Evolutionary conservation across 2,888 invertebrate species (phyloP).

Genomic region (Hirtodrosophila cameraria): DNA sequence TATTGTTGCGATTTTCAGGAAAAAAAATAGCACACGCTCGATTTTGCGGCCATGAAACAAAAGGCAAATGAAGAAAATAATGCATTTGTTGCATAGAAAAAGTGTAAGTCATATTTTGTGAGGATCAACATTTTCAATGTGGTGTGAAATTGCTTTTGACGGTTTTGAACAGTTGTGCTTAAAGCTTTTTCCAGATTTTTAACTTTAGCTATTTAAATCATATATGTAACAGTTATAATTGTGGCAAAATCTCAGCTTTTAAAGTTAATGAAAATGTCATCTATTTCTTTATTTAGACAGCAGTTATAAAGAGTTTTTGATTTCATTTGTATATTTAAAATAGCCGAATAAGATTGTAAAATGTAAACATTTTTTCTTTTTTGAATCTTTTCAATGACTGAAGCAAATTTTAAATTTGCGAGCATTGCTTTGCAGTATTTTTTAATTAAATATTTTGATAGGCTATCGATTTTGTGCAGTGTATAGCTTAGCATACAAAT

Average conservation of each 20-base stretch:
- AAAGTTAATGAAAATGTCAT: too few species aligned
- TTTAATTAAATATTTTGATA: not conserved
- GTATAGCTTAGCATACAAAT: not conserved
- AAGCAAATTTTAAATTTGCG: too few species aligned
- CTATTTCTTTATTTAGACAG: too few species aligned
- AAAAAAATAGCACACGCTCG: conserved; percentile 16
- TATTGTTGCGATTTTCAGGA: conserved; percentile 11
- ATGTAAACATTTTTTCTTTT: too few species aligned
- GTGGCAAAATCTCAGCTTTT: too few species aligned
- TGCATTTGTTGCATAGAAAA: conserved; percentile 19
- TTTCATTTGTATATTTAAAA: too few species aligned
- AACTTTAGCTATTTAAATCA: too few species aligned
- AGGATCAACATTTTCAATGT: not conserved
- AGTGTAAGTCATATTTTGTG: conserved; percentile 5
- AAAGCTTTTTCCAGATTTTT: not conserved
- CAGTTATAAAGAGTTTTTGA: too few species aligned
- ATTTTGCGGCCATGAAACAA: conserved; percentile 33
- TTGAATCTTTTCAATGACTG: too few species aligned
- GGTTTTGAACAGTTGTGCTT: conserved; percentile 2
- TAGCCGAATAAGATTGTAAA: too few species aligned
- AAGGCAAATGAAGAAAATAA: conserved; percentile 14
- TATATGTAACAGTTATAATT: too few species aligned
- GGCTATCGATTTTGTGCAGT: not conserved
- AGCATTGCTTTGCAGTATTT: too few species aligned
- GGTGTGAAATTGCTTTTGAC: not conserved